A percentile compares a stretch with the other conserved stretches of the same genome.
phyloP scores from a whole-genome alignment of 1,140 invertebrate genomes.

The Magallana ariakensis region DNA sequence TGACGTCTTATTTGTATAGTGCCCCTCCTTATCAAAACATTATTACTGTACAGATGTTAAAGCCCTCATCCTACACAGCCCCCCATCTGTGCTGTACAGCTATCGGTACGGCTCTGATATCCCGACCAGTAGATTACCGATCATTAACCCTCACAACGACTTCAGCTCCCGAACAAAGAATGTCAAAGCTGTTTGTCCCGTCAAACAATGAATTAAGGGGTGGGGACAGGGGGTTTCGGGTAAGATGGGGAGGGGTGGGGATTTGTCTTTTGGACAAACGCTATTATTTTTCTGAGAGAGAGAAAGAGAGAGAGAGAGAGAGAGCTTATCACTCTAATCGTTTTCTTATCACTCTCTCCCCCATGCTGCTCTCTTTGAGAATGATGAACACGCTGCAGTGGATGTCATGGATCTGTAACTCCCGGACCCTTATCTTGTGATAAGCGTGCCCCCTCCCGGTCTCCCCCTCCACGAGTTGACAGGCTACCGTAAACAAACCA shows the following conservation, averaged over 20 bases:
- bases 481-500: not conserved
- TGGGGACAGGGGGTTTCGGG: not conserved
- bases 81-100: not conserved
- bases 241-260: not conserved
- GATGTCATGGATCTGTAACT: not conserved
- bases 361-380: not conserved
- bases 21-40: conserved; percentile 12
- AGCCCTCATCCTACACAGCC: not conserved
- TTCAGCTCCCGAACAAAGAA: conserved; percentile 7
- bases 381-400: not conserved
- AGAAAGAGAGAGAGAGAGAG: not conserved
- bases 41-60: not conserved
- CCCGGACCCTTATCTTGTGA: not conserved
- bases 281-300: not conserved
- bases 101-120: no score
- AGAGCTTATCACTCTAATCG: conserved; percentile 12
- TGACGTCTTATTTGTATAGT: conserved; percentile 5
- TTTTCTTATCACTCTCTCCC: not conserved
- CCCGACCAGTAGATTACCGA: not conserved
- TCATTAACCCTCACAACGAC: not conserved
- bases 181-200: not conserved
- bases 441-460: conserved; percentile 1
- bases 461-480: not conserved
- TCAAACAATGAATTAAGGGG: no score
- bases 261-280: no score